phyloP scores from a whole-genome alignment of 2,888 invertebrate genomes.

The Caenorhabditis panamensis region DNA sequence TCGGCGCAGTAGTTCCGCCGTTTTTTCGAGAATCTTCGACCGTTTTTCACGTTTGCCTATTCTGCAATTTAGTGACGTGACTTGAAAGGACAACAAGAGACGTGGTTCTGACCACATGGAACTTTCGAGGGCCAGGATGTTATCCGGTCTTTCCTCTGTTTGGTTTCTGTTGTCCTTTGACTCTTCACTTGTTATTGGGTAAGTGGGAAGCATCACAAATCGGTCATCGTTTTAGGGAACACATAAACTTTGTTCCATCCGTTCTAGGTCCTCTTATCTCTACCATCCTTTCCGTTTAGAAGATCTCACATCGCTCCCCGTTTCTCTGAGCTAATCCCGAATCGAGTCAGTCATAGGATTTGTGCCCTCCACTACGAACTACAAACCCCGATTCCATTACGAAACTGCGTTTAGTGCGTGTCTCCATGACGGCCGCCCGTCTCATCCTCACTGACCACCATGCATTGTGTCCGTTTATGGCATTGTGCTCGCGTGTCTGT shows the following conservation, averaged over 20 bases:
- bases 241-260: too few relatives aligned
- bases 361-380: slow-evolving; percentile 24
- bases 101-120: too few relatives aligned
- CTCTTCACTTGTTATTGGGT: too few relatives aligned
- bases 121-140: too few relatives aligned
- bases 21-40: slow-evolving; percentile 9
- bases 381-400: slow-evolving; percentile 14
- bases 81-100: too few relatives aligned
- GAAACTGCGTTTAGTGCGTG: background rate
- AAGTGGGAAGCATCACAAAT: too few relatives aligned
- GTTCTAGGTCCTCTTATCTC: too few relatives aligned
- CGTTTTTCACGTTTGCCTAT: background rate
- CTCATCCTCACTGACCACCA: slow-evolving; percentile 34
- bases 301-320: background rate
- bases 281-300: too few relatives aligned
- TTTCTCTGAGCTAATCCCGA: background rate
- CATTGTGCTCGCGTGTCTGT: slow-evolving; percentile 30
- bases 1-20: slow-evolving; percentile 25
- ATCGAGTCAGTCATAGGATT: background rate
- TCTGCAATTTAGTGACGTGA: too few relatives aligned
- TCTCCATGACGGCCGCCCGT: slow-evolving; percentile 49
- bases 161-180: too few relatives aligned
- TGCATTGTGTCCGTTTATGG: slow-evolving; percentile 18
- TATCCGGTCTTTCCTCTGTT: too few relatives aligned
- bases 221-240: too few relatives aligned